phyloP scores from a whole-genome alignment of 2,113 vertebrate genomes.

The Sinosuthora webbiana region DNA sequence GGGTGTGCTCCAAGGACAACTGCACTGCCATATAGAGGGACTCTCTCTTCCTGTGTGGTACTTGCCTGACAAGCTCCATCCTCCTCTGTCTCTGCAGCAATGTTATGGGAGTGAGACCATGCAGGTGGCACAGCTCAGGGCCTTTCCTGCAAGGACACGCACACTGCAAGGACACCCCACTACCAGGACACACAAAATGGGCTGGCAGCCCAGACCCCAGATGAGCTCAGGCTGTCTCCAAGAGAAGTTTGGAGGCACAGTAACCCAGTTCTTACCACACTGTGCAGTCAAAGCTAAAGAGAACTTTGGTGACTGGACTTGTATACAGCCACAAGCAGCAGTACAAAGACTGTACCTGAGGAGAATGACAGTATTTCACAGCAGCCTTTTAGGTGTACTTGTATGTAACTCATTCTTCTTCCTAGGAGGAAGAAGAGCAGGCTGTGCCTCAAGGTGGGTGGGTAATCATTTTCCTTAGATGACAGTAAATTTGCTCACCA shows the following conservation, averaged over 20 bases:
- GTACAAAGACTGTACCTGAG: not conserved
- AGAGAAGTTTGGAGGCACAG: not conserved
- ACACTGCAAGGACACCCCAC: not conserved
- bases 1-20: not conserved
- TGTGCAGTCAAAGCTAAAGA: not conserved
- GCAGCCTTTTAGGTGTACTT: not conserved
- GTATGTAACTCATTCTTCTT: not conserved
- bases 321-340: not conserved
- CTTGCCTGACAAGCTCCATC: not conserved
- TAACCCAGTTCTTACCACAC: not conserved
- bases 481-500: not conserved
- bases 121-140: not conserved
- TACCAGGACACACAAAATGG: not conserved
- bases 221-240: not conserved
- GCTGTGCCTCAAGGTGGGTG: not conserved
- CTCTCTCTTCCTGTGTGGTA: not conserved
- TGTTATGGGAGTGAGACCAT: not conserved
- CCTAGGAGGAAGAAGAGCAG: not conserved
- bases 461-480: not conserved
- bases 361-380: not conserved
- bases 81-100: not conserved
- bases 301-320: not conserved
- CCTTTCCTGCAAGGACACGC: not conserved
- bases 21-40: not conserved
- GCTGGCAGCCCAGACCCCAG: not conserved